Conservation (phyloP, 2,113 vertebrate genomes). For the Hyperopisus bebe region DNA sequence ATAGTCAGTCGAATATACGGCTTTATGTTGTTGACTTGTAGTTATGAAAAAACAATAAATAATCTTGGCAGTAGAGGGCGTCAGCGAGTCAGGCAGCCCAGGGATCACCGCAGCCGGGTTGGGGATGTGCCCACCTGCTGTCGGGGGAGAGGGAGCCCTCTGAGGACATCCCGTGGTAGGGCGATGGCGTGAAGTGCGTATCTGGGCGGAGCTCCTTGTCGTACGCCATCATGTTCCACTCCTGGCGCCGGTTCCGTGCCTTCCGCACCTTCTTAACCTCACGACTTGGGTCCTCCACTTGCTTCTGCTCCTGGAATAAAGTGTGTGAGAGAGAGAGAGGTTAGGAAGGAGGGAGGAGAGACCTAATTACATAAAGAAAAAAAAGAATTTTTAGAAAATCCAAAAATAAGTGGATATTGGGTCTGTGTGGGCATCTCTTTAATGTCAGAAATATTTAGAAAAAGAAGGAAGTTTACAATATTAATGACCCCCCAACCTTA, state of each 20-base stretch:
- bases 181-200: slow-evolving; percentile 73
- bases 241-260: slow-evolving; percentile 77
- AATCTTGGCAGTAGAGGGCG: slow-evolving; percentile 11
- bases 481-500: neutral
- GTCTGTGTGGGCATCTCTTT: neutral
- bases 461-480: neutral
- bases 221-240: slow-evolving; percentile 88
- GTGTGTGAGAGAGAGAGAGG: neutral
- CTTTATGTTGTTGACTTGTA: neutral
- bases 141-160: slow-evolving; percentile 79
- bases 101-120: neutral
- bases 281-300: slow-evolving; percentile 75
- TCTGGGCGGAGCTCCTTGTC: slow-evolving; percentile 84
- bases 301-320: slow-evolving; percentile 69
- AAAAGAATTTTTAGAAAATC: neutral
- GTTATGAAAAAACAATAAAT: neutral
- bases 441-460: neutral
- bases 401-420: neutral
- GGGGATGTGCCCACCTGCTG: slow-evolving; percentile 49
- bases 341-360: neutral
- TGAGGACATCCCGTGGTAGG: slow-evolving; percentile 75
- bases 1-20: neutral
- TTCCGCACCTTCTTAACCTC: slow-evolving; percentile 85
- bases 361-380: neutral
- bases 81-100: neutral